Evolutionary conservation across 2,797 vertebrate genomes (phyloP), one percentile per base, ranked within the genome.

Genomic region (Spheniscus humboldti): DNA sequence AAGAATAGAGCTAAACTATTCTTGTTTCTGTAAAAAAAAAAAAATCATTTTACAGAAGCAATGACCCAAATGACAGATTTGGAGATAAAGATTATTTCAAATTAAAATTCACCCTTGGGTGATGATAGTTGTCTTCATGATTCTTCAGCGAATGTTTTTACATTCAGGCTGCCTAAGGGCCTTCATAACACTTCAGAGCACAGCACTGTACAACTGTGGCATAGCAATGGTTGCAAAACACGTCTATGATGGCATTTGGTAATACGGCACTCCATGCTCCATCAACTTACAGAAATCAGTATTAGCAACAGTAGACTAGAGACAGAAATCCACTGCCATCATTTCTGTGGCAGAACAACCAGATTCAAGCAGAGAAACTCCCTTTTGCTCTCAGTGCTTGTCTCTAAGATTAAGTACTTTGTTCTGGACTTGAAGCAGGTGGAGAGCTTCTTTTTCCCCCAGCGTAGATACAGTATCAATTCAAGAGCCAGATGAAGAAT

Each of bases 391-490:
- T 86, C 52, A 85, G 41, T 96, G 55, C 62, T 86, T 96, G 72
- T 88, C 88, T 97, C 91, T 56, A 90, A 95, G 91, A 97, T 95
- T 86, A 97, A 97, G 57, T 93, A 75, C 64, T 96, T 97, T 96
- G 84, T 94, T 96, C 81, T 87, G 80, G 80, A 88, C 88, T 89
- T 94, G 94, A 81, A 96, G 88, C 94, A 97, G 82, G 92, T 77
- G 77, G 81, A 96, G 85, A 90, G 71, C 55, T 96, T 78, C 96
- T 59, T 97, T 96, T 85, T 96, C 84, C 90, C 79, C n/a, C 81
- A 94, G 96, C 93, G 96, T 47, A 97, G 68, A 91, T 80, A 55
- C 75, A 75, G 48, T 48, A 97, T 82, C 92, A 94, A 17, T 45
- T 94, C 41, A 57, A 47, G 24, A 97, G 55, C 17, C 86, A 90